phyloP scores from a whole-genome alignment of 2,113 vertebrate genomes.

The Mystacornis crossleyi region DNA sequence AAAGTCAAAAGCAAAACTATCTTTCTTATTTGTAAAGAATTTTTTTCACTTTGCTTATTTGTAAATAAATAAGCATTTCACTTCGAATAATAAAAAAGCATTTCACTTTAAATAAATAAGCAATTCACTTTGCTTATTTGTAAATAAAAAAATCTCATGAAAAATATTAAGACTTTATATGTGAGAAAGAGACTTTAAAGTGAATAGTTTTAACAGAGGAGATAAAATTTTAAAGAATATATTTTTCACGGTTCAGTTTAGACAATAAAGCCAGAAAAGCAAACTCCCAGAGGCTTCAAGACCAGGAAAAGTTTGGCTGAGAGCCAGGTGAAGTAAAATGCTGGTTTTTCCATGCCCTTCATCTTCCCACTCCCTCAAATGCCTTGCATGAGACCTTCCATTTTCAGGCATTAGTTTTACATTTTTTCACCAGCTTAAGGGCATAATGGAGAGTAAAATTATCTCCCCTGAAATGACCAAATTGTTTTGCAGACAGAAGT shows the following conservation, averaged over 20 bases:
- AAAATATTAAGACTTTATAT: not conserved
- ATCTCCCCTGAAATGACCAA: slow-evolving; percentile 40
- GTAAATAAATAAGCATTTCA: no score
- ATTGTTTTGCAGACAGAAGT: slow-evolving; percentile 8
- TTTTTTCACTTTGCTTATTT: not conserved
- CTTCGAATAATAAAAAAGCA: no score
- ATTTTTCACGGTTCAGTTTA: not conserved
- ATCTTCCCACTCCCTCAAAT: slow-evolving; percentile 40
- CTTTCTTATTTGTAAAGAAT: not conserved
- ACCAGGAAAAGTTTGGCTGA: slow-evolving; percentile 56
- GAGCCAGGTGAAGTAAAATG: slow-evolving; percentile 56
- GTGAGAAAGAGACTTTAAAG: not conserved
- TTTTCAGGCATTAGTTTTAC: slow-evolving; percentile 69
- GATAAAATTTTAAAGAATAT: slow-evolving; percentile 49
- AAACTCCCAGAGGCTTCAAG: slow-evolving; percentile 60
- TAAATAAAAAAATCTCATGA: not conserved
- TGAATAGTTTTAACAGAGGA: slow-evolving; percentile 43
- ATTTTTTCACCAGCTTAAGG: slow-evolving; percentile 11
- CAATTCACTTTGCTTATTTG: not conserved
- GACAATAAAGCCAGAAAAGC: slow-evolving; percentile 42
- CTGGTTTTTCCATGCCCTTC: slow-evolving; percentile 42
- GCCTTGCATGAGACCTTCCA: slow-evolving; percentile 57
- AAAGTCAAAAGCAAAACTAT: not conserved
- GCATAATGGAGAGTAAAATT: slow-evolving; percentile 70
- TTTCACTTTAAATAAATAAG: no score